Conservation (phyloP, 2,888 invertebrate species). For the Chalcosyrphus nemorum region DNA sequence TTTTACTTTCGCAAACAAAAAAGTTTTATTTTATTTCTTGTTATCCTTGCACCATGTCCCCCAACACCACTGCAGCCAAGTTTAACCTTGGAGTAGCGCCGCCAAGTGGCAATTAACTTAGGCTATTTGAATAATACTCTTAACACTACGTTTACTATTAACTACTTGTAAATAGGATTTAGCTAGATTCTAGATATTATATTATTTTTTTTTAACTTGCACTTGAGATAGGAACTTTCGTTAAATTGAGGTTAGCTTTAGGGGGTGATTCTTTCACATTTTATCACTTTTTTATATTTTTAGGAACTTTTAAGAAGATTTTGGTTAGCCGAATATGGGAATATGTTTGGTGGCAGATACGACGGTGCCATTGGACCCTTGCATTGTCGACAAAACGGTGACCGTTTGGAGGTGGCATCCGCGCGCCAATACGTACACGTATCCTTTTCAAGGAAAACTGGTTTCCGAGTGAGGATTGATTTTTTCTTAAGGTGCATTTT, state of each 20-base stretch:
- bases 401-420: constrained; percentile 58
- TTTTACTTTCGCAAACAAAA: constrained; percentile 69
- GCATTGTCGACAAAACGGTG: constrained; percentile 58
- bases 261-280: constrained; percentile 56
- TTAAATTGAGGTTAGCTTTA: constrained; percentile 74
- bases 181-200: constrained; percentile 31
- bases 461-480: constrained; percentile 77
- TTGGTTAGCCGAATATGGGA: constrained; percentile 26
- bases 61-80: constrained; percentile 15
- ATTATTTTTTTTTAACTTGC: constrained; percentile 50
- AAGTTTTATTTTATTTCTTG: constrained; percentile 44
- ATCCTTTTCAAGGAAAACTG: constrained; percentile 72
- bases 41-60: constrained; percentile 17
- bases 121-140: constrained; percentile 57
- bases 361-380: constrained; percentile 54
- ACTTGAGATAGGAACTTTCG: constrained; percentile 75
- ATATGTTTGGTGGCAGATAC: constrained; percentile 21
- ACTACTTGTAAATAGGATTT: constrained; percentile 59
- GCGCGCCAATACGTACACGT: constrained; percentile 73
- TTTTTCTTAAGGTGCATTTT: constrained; percentile 78
- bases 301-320: constrained; percentile 68
- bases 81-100: constrained; percentile 43
- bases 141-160: constrained; percentile 41
- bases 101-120: constrained; percentile 55
- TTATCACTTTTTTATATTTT: constrained; percentile 62